These are phyloP conservation scores for Cydia strobilella DNA, from an alignment of 1,140 invertebrate genomes.

Conservation along the genomic window DNA sequence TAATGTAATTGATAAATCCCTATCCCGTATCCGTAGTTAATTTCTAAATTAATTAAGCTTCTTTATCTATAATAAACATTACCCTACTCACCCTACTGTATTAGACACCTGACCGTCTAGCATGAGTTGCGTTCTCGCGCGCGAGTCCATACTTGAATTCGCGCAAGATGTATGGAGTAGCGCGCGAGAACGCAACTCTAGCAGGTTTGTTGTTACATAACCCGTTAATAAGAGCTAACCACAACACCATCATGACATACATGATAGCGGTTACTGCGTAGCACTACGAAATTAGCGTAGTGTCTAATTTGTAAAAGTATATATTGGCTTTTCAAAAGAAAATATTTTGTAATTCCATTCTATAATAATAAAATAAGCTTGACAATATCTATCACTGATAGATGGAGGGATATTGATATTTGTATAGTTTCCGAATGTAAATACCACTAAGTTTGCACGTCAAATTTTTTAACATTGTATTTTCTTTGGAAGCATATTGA, in stretches of 20 bases:
- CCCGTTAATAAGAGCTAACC: background rate
- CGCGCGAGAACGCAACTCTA: too few species aligned
- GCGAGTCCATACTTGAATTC: too few species aligned
- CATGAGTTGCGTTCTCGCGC: too few species aligned
- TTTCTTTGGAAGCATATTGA: background rate
- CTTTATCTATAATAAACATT: background rate
- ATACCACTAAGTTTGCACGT: background rate
- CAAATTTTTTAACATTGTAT: background rate
- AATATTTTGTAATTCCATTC: background rate
- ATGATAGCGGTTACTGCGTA: background rate
- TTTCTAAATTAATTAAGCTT: background rate
- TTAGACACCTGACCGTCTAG: too few species aligned
- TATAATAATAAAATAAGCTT: background rate
- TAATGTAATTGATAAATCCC: background rate
- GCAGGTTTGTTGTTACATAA: background rate
- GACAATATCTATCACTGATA: slow-evolving; percentile 4
- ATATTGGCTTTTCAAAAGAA: background rate
- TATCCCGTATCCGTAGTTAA: background rate
- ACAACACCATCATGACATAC: background rate
- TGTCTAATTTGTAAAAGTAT: background rate
- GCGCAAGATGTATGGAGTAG: too few species aligned
- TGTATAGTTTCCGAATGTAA: background rate
- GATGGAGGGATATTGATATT: slow-evolving; percentile 4
- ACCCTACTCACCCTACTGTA: too few species aligned
- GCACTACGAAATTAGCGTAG: background rate